phyloP scores from a whole-genome alignment of 2,113 vertebrate species.

The Seriola dumerili region DNA sequence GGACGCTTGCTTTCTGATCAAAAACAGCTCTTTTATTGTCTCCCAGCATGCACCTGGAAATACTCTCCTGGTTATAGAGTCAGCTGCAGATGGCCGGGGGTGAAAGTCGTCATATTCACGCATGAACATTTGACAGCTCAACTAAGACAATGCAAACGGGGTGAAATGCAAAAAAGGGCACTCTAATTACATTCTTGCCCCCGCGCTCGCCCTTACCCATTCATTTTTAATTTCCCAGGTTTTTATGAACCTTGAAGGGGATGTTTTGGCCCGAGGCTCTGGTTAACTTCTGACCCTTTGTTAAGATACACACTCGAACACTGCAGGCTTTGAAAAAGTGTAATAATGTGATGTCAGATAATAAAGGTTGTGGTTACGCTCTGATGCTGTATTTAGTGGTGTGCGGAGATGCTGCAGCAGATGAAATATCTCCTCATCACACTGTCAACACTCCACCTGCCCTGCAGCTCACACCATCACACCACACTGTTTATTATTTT shows the following conservation, averaged over 20 bases:
- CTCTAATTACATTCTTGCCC: slow-evolving; percentile 30
- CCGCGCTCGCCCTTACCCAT: neutral
- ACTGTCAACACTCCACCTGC: neutral
- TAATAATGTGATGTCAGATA: neutral
- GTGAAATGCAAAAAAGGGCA: neutral
- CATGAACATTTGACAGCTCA: slow-evolving; percentile 17
- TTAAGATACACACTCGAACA: neutral
- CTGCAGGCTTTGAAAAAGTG: neutral
- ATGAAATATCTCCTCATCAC: neutral
- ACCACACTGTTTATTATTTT: slow-evolving; percentile 38
- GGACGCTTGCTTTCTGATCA: slow-evolving; percentile 13
- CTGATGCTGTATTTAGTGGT: slow-evolving; percentile 14
- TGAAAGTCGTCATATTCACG: neutral
- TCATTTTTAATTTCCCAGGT: slow-evolving; percentile 37
- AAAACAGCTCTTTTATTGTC: neutral
- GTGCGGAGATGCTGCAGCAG: neutral
- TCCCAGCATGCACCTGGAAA: slow-evolving; percentile 42
- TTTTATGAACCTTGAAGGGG: slow-evolving; percentile 46
- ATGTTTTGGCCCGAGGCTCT: slow-evolving; percentile 7
- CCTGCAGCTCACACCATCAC: neutral
- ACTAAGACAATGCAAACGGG: neutral
- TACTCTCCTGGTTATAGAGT: neutral
- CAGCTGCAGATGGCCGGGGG: neutral
- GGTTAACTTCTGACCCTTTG: slow-evolving; percentile 7
- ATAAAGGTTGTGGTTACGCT: slow-evolving; percentile 21